Conservation (phyloP, 1,140 invertebrate genomes). For the Macrocentrus cingulum region DNA sequence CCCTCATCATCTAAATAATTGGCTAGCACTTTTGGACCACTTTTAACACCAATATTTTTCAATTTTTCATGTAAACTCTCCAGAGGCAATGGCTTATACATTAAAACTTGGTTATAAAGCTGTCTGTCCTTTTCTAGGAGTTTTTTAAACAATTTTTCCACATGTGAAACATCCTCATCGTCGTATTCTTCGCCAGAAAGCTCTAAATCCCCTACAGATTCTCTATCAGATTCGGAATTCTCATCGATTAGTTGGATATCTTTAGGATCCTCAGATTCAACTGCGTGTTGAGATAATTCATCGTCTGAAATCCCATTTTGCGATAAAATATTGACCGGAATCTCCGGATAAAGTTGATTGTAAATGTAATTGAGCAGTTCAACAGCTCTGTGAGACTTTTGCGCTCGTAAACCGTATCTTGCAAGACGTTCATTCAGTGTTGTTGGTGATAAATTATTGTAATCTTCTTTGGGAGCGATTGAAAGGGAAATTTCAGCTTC, state of each 20-base stretch:
- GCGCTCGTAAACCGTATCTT: slow-evolving; percentile 54
- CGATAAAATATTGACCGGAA: slow-evolving; percentile 13
- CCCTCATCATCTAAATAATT: slow-evolving; percentile 58
- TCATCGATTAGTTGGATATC: slow-evolving; percentile 1
- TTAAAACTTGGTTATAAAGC: slow-evolving; percentile 52
- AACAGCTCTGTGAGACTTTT: slow-evolving; percentile 51
- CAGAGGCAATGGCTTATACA: slow-evolving; percentile 57
- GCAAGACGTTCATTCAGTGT: slow-evolving; percentile 49
- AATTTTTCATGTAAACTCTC: slow-evolving; percentile 46
- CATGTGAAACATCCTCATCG: slow-evolving; percentile 21
- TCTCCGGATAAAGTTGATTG: slow-evolving; percentile 51
- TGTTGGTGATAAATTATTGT: slow-evolving; percentile 42
- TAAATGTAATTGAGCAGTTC: slow-evolving; percentile 57
- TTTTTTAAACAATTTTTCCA: slow-evolving; percentile 43
- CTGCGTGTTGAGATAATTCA: too few species aligned
- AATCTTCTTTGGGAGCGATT: slow-evolving; percentile 43
- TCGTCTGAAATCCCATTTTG: not conserved
- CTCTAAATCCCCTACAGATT: slow-evolving; percentile 35
- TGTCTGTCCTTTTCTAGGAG: slow-evolving; percentile 44
- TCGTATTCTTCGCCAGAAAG: slow-evolving; percentile 28
- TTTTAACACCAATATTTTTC: slow-evolving; percentile 50
- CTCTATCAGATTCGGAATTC: slow-evolving; percentile 29
- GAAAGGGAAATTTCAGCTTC: slow-evolving; percentile 8
- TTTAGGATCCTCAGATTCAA: slow-evolving; percentile 8
- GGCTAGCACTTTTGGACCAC: slow-evolving; percentile 48